These are phyloP conservation scores for Spea multiplicata DNA, from an alignment of 2,113 vertebrate genomes.

Conservation along the genomic window DNA sequence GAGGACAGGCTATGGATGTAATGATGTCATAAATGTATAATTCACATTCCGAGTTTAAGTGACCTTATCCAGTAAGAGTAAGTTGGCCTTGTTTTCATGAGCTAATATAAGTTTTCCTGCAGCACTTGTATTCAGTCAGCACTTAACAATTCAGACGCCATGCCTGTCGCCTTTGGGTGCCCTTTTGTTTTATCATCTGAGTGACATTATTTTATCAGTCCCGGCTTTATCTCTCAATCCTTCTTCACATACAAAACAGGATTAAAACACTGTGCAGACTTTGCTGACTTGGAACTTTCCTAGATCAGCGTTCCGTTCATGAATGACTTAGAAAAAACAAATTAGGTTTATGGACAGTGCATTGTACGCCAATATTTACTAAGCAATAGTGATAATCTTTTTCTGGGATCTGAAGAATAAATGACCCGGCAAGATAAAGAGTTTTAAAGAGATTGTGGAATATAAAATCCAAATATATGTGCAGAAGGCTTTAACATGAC, in stretches of 20 bases:
- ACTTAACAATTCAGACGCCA: constrained; percentile 29
- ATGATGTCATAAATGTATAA: not conserved
- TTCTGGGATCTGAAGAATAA: not conserved
- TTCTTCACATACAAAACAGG: constrained; percentile 41
- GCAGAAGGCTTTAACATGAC: not conserved
- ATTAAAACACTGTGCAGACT: constrained; percentile 38
- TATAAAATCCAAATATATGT: not conserved
- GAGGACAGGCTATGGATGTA: not conserved
- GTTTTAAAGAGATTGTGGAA: not conserved
- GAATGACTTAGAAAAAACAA: constrained; percentile 33
- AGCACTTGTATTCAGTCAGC: constrained; percentile 12
- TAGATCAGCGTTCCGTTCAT: constrained; percentile 10
- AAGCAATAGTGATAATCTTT: not conserved
- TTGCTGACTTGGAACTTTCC: constrained; percentile 21
- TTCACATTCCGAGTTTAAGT: not conserved
- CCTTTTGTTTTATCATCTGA: constrained; percentile 22
- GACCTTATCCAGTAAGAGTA: not conserved
- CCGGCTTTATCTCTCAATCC: constrained; percentile 34
- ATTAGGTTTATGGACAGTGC: constrained; percentile 5
- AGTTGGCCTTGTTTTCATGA: constrained; percentile 4
- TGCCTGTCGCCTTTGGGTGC: constrained; percentile 15
- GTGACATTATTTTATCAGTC: constrained; percentile 30
- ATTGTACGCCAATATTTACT: not conserved
- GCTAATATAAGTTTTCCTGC: constrained; percentile 17
- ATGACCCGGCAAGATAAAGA: not conserved